A percentile compares a stretch with the other conserved stretches of the same genome.
These are phyloP conservation scores for Scaptomyza graminum DNA, from an alignment of 1,140 invertebrate genomes.

Conservation along the genomic window DNA sequence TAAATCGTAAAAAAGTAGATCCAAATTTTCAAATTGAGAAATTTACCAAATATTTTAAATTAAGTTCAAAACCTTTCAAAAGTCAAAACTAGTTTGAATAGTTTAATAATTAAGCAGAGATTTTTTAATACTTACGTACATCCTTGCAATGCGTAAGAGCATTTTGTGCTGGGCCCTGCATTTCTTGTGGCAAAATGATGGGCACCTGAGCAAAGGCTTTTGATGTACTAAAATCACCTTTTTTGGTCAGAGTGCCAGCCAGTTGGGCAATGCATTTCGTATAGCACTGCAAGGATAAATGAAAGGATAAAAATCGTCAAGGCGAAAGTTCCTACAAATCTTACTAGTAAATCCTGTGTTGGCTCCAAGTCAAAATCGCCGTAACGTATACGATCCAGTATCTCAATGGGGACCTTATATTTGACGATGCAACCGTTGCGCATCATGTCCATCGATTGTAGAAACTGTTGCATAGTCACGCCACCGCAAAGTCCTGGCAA, in stretches of 20 bases:
- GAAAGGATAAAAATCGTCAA: neutral
- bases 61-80: too few relatives aligned
- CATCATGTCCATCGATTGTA: constrained; percentile 76
- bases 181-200: constrained; percentile 67
- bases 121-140: constrained; percentile 61
- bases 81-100: neutral
- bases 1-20: too few relatives aligned
- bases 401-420: constrained; percentile 60
- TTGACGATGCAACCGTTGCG: constrained; percentile 69
- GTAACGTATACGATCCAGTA: constrained; percentile 57
- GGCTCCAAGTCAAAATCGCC: constrained; percentile 63
- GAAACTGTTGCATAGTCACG: constrained; percentile 76
- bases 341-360: constrained; percentile 61
- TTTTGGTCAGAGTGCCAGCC: constrained; percentile 76
- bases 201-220: constrained; percentile 75
- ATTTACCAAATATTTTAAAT: too few relatives aligned
- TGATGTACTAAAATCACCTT: constrained; percentile 70
- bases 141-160: constrained; percentile 69
- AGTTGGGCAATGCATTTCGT: constrained; percentile 75
- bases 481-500: constrained; percentile 23
- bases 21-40: too few relatives aligned
- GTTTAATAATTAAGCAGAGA: neutral
- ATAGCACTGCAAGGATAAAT: constrained; percentile 64
- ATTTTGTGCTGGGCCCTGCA: constrained; percentile 51
- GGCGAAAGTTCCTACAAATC: constrained; percentile 27